A percentile compares a stretch with the other conserved stretches of the same genome.
These are phyloP conservation scores for Ciconia stormi DNA, from an alignment of 2,113 vertebrate species.

Conservation along the genomic window DNA sequence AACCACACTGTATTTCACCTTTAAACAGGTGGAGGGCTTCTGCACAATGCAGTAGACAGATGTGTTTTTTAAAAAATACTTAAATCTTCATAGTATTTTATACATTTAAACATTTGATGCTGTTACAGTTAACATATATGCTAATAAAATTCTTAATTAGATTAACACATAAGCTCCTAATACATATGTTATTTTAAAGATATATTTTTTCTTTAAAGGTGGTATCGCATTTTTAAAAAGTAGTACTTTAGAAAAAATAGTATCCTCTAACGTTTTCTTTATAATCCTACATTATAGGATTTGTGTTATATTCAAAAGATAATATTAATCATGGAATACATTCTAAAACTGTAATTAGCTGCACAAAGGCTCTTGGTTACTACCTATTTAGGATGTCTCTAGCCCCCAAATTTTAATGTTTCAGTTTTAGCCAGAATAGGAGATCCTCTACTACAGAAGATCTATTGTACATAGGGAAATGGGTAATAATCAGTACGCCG, in stretches of 20 bases:
- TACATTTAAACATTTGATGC: neutral
- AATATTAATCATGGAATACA: neutral
- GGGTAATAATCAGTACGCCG: neutral
- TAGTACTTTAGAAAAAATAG: neutral
- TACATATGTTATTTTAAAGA: accelerated
- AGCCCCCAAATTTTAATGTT: neutral
- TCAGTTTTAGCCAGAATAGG: neutral
- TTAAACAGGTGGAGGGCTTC: neutral
- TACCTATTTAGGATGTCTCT: neutral
- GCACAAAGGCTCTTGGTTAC: neutral
- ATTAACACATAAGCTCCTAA: neutral
- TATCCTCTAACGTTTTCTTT: neutral
- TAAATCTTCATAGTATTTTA: neutral
- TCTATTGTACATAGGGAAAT: neutral
- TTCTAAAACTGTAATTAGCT: neutral
- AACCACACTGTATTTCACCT: neutral
- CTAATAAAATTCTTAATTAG: neutral
- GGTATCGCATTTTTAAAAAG: neutral
- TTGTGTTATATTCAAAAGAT: neutral
- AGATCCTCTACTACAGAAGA: neutral
- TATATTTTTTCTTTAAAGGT: neutral
- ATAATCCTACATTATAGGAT: neutral
- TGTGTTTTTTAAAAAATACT: neutral
- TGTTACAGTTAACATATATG: neutral
- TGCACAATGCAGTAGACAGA: neutral